phyloP scores from a whole-genome alignment of 2,113 vertebrate species.

The Cavia aperea region DNA sequence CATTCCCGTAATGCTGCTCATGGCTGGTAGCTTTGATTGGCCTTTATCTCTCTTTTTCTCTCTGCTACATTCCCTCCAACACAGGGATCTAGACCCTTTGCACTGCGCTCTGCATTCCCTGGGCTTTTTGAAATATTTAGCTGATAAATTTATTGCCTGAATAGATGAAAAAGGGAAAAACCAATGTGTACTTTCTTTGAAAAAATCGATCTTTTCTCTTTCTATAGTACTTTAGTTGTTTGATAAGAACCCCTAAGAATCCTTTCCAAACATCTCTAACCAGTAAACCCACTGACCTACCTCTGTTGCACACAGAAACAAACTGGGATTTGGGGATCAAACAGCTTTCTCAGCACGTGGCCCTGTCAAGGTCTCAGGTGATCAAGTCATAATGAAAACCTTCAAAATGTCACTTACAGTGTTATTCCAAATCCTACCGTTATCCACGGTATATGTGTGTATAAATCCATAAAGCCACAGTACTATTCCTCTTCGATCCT shows the following conservation, averaged over 20 bases:
- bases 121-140: neutral
- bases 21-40: neutral
- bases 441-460: neutral
- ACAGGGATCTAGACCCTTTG: neutral
- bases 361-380: neutral
- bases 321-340: neutral
- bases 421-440: neutral
- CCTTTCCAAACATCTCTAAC: neutral
- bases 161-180: neutral
- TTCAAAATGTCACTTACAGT: slow-evolving; percentile 4
- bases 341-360: neutral
- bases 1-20: neutral
- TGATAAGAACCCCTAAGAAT: neutral
- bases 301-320: neutral
- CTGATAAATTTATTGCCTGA: neutral
- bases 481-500: neutral
- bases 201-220: neutral
- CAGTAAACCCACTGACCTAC: neutral
- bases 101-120: neutral
- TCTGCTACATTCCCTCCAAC: neutral
- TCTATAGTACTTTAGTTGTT: neutral
- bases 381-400: neutral
- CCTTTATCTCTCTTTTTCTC: neutral
- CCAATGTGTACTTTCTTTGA: neutral
- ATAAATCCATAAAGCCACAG: neutral